Evolutionary conservation across 2,888 invertebrate species (phyloP), one percentile per base, ranked within the genome.

Genomic region (Pandemis corylana): DNA sequence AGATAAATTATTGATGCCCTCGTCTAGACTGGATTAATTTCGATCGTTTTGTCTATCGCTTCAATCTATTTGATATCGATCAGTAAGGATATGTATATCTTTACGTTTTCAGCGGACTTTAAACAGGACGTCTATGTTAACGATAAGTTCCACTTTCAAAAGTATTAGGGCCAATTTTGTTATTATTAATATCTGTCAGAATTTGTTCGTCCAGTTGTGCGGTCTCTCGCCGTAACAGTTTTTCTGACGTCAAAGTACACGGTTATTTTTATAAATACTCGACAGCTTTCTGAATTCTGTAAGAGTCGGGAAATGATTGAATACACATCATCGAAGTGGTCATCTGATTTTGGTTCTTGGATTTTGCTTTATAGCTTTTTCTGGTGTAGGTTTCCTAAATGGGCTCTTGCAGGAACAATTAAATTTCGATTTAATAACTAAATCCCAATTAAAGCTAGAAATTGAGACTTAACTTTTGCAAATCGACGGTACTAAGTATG

Each of bases 231-330:
- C 36, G 46, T 56, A 42, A 63, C 62, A 66, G 62, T 42, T 62
- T 62, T n/a, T 12, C n/a, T 41, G 62, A 41, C 62, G 62, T 61
- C 49, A 20, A 44, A 68, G 56, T 68, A 51, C 67, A n/a, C n/a
- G 15, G 20, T 62, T 72, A 72, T 72, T 68, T 72, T 72, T 63
- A 61, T 62, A 62, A 51, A 72, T 41, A 61, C 67, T 68, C 62
- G 44, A 68, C 72, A 51, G 67, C 67, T 59, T 72, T 67, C 67
- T 61, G 59, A n/a, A 61, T 72, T 67, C 62, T 69, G 59, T 44
- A 9, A 49, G 49, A 36, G 36, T 41, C 53, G 51, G 42, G 64
- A 74, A 65, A n/a, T 13, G 74, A 66, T 66, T 74, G 61, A 65
- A 28, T 42, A 7, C 0, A 1, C 5, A 36, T 9, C 53, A 4